Base-by-base conservation (phyloP, 2,888 invertebrate species). In the Notodonta dromedarius region DNA sequence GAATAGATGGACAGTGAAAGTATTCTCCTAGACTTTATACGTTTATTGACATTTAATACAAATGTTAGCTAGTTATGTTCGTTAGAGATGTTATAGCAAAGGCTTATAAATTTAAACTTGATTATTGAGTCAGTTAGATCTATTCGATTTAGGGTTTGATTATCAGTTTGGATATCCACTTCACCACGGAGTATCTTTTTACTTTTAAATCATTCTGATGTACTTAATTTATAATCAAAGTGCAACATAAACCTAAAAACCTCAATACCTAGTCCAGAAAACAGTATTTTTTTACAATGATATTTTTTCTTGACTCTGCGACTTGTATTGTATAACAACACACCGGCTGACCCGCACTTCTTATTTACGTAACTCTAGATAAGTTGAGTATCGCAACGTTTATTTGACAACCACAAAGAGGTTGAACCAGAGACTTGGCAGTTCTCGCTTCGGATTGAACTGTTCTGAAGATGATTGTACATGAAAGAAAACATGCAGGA, bases 1-100 rank as follows among this genome's bases (percentile, higher is more conserved):
- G 57, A 68, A 64, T 62, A 64, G 61, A 67, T 63, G 50, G 57
- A 52, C 57, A 63, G 79, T 73, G 79, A 82, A 81, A 81, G 81
- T 76, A 60, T 59, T 59, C 57, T 60, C 51, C 55, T 13, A 35
- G 6, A 56, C 61, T 67, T 60, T 24, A 24, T 24, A 24, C 24
- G 24, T 24, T 24, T 24, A 24, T 24, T 24, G 24, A 24, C 2
- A 24, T 24, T 24, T 24, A 24, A 24, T 24, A 24, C 2, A 24
- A 24, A 24, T 24, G 24, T 24, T 24, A 24, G 24, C 24, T 24
- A 24, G 24, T 24, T 24, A 24, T 24, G 24, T 24, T 24, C 7
- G 35, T 35, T 3, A 35, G 35, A 35, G 35, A 5, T 35, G 6
- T 35, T 35, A 35, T 35, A 35, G 1, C 35, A 35, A 35, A 35